Base-by-base conservation (phyloP, 2,797 vertebrate species). In the Manis pentadactyla region DNA sequence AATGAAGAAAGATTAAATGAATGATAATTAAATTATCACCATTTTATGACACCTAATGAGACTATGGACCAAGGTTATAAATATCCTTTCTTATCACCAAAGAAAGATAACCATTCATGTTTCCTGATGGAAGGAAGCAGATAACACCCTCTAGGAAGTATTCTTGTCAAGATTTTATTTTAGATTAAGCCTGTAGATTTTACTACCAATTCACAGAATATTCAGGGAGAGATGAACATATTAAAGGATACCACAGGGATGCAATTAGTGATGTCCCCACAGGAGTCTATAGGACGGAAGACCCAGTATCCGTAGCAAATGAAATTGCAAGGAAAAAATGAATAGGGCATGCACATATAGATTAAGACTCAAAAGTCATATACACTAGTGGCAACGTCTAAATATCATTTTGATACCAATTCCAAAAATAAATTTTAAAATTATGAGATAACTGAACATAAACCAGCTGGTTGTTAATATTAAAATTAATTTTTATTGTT, bases 281-380 rank as follows among this genome's bases (percentile, higher is more conserved):
- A 14, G 42, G 13, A 34, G 2, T 25, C 34, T 29, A 2, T 2
- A 3, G n/a, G 53, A 49, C 23, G 42, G 81, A 55, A 19, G 27
- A 18, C n/a, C 3, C 7, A 18, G 14, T 4, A 42, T 61, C 39
- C 57, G 49, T 57, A 21, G 55, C 39, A 68, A 61, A 39, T 12
- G 61, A 51, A 91, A 55, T 4, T 3, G 0, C 2, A 46, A 85
- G 19, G 23, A 9, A 71, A 66, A 34, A 27, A 46, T 9, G 37
- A 37, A 31, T 19, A 1, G 0, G 37, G 7, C 2, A 0, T 1
- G 57, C 23, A 17, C 2, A 4, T 2, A 46, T 49, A n/a, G 11
- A 21, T 68, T 46, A 39, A 68, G 49, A 87, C 29, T 27, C 18
- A 3, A 55, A 9, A 18, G 1, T 59, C 4, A 18, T 1, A 4